A percentile compares a stretch with the other conserved stretches of the same genome.
Conservation (phyloP, 2,113 vertebrate species). For the Xyliphius kryptos region DNA sequence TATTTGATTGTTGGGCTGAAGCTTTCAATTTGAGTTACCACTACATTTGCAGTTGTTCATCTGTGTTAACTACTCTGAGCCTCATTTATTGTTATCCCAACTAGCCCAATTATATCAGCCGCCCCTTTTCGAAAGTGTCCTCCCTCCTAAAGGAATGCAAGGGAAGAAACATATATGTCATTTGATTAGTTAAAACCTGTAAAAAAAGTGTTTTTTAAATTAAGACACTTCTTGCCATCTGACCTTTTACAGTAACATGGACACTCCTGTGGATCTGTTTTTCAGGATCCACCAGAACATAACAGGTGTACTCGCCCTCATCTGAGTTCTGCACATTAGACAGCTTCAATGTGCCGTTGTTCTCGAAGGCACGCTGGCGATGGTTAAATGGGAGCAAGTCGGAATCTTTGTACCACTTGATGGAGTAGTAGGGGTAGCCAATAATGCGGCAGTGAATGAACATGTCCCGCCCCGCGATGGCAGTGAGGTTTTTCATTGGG, state of each 20-base stretch:
- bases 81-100: too few species aligned
- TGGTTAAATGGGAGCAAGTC: constrained; percentile 95
- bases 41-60: too few species aligned
- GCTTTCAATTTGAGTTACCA: too few species aligned
- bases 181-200: too few species aligned
- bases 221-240: constrained; percentile 22
- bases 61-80: too few species aligned
- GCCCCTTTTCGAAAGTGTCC: too few species aligned
- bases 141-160: too few species aligned
- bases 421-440: constrained; percentile 96
- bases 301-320: constrained; percentile 93
- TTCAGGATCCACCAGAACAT: constrained; percentile 90
- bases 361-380: constrained; percentile 94
- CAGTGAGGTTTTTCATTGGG: constrained; percentile 97
- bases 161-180: too few species aligned
- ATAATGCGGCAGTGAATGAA: constrained; percentile 97
- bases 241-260: constrained; percentile 90
- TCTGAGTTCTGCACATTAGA: constrained; percentile 94
- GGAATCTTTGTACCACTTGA: constrained; percentile 98
- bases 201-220: neutral
- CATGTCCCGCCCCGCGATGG: constrained; percentile 89
- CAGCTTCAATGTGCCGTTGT: constrained; percentile 91
- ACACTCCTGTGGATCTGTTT: constrained; percentile 94
- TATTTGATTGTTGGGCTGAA: too few species aligned
- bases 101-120: too few species aligned